Percentiles rank a stretch among this genome's conserved stretches.
These are phyloP conservation scores for Protomyctophum bolini DNA, from an alignment of 2,113 vertebrate species.

Conservation along the genomic window DNA sequence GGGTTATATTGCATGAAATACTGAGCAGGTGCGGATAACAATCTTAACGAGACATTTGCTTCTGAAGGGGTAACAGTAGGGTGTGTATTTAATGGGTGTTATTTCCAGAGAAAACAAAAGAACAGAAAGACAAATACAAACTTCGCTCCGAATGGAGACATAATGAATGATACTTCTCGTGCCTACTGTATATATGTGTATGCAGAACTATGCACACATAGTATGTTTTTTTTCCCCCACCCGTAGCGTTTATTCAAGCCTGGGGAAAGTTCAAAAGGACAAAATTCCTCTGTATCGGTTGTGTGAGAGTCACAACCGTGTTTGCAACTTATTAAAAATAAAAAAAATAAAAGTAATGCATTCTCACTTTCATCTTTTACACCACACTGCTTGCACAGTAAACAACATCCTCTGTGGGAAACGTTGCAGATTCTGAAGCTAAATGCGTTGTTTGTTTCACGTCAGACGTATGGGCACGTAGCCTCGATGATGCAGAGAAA, in stretches of 20 bases:
- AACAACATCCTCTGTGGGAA: too few relatives aligned
- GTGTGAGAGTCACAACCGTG: background rate
- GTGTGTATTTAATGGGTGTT: background rate
- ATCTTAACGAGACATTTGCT: background rate
- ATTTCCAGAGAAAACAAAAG: background rate
- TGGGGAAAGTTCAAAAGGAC: background rate
- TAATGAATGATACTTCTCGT: too few relatives aligned
- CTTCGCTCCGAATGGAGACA: too few relatives aligned
- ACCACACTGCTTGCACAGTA: background rate
- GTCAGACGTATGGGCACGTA: too few relatives aligned
- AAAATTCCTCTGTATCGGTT: background rate
- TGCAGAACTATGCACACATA: too few relatives aligned
- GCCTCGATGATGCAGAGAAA: too few relatives aligned
- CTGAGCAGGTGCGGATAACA: background rate
- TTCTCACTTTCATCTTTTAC: constrained; percentile 13
- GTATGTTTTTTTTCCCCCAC: background rate
- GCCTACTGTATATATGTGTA: background rate
- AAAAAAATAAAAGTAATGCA: background rate
- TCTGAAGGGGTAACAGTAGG: background rate
- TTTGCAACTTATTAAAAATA: background rate
- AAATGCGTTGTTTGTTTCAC: too few relatives aligned
- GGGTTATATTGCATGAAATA: constrained; percentile 27
- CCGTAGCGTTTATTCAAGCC: background rate
- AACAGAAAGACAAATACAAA: background rate
- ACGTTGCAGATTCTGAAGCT: too few relatives aligned